Evolutionary conservation across 2,113 vertebrate genomes (phyloP), one percentile per base, ranked within the genome.

Genomic region (Platichthys flesus): DNA sequence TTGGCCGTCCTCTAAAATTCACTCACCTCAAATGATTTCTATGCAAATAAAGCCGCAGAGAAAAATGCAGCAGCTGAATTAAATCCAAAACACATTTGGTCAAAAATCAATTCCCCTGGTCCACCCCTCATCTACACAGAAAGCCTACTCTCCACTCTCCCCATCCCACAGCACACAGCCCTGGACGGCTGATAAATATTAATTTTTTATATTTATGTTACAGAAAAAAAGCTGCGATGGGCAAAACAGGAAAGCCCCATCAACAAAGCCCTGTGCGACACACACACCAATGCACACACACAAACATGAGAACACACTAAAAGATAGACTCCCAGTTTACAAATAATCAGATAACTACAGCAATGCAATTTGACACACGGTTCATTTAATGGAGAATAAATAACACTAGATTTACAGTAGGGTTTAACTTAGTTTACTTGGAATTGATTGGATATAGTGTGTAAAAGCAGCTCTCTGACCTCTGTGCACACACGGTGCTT

Each of bases 11-110:
- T 93, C 83, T 89, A 90, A 94, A 93, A 90, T 93, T 91, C 94
- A 90, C 90, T 95, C 92, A 91, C 92, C 85, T 93, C 89, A 95
- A 91, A 95, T 95, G 91, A 96, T 95, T 95, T 96, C 95, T 94
- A 95, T 95, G 92, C 93, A 96, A 96, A 96, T 95, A 91, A 16
- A 85, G 81, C 51, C 49, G 58, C 23, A 26, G 85, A 72, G 88
- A 86, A 92, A 93, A 91, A 89, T 77, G 86, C 91, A 82, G 90
- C 85, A 89, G 83, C 68, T 93, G 89, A 88, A 66, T 94, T 91
- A 93, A 94, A 93, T 91, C 88, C 93, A 92, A 95, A 96, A 93
- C 92, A 93, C 91, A 94, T 94, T 95, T 96, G 94, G 93, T 93
- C 86, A 93, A 95, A 96, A 96, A 96, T 96, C 95, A 95, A 94